Conservation (phyloP, 2,888 invertebrate species). For the Tortrix viridana region DNA sequence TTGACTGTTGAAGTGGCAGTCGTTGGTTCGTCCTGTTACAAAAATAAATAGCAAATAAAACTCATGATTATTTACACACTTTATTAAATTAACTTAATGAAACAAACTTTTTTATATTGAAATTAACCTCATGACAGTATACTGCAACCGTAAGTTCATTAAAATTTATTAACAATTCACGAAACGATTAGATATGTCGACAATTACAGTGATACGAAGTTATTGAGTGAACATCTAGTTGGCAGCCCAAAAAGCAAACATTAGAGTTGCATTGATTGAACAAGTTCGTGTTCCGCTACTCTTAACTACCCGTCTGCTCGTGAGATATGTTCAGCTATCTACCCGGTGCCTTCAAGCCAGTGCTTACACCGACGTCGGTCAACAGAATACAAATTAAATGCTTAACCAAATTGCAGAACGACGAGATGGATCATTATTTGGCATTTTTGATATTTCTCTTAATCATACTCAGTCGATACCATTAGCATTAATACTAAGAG, state of each 20-base stretch:
- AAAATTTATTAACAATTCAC: conserved; percentile 76
- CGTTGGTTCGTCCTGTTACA: no score
- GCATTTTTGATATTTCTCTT: conserved; percentile 62
- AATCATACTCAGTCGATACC: conserved; percentile 79
- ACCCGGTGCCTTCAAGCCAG: conserved; percentile 11
- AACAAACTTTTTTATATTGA: conserved; percentile 79
- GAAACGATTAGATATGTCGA: conserved; percentile 81
- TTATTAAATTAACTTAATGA: conserved; percentile 84
- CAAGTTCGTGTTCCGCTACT: conserved; percentile 2
- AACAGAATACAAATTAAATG: conserved; percentile 70
- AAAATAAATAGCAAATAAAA: conserved; percentile 36
- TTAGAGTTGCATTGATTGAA: conserved; percentile 10
- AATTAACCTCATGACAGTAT: conserved; percentile 77
- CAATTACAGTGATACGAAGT: conserved; percentile 79
- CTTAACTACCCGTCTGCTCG: conserved; percentile 15
- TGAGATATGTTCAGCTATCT: conserved; percentile 29
- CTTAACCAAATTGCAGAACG: conserved; percentile 70
- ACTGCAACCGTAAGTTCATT: conserved; percentile 81
- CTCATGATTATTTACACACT: conserved; percentile 79
- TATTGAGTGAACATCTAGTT: conserved; percentile 63
- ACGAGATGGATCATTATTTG: conserved; percentile 56
- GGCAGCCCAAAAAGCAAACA: conserved; percentile 38
- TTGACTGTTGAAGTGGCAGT: no score
- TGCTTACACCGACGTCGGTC: conserved; percentile 15
- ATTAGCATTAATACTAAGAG: conserved; percentile 67